These are phyloP conservation scores for Galaxea fascicularis DNA, from an alignment of 92 coral and sea anemone genomes.

Conservation along the genomic window DNA sequence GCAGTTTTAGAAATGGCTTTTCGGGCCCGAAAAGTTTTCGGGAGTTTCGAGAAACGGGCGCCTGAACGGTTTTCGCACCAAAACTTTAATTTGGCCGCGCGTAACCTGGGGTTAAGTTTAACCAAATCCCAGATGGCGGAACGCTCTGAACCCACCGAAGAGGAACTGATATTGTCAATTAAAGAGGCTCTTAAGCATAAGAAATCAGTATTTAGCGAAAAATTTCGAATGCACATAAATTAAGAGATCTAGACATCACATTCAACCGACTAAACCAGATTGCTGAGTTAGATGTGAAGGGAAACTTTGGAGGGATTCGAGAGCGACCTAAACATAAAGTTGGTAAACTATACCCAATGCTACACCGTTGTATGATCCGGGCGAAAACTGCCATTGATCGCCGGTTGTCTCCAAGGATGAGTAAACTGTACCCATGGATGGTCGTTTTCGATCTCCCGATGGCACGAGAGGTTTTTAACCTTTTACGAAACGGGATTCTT, in stretches of 20 bases:
- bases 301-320: constrained; percentile 36
- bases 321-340: constrained; percentile 48
- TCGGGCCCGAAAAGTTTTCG: too few relatives aligned
- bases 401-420: constrained; percentile 46
- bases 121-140: too few relatives aligned
- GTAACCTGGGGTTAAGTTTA: too few relatives aligned
- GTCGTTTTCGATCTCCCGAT: constrained; percentile 52
- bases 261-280: constrained; percentile 10
- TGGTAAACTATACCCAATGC: constrained; percentile 49
- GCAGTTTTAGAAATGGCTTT: too few relatives aligned
- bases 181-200: too few relatives aligned
- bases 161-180: too few relatives aligned
- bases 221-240: not conserved
- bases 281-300: constrained; percentile 12
- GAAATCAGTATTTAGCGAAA: too few relatives aligned
- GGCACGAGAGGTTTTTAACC: constrained; percentile 61
- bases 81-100: too few relatives aligned
- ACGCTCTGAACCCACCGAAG: too few relatives aligned
- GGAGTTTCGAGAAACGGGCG: too few relatives aligned
- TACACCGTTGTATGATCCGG: constrained; percentile 47
- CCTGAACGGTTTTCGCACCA: too few relatives aligned
- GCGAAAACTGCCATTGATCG: constrained; percentile 48
- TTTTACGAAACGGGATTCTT: constrained; percentile 46
- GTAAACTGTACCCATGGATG: constrained; percentile 63
- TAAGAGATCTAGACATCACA: not conserved